These are phyloP conservation scores for Sciaenops ocellatus DNA, from an alignment of 2,797 vertebrate genomes.

Conservation along the genomic window DNA sequence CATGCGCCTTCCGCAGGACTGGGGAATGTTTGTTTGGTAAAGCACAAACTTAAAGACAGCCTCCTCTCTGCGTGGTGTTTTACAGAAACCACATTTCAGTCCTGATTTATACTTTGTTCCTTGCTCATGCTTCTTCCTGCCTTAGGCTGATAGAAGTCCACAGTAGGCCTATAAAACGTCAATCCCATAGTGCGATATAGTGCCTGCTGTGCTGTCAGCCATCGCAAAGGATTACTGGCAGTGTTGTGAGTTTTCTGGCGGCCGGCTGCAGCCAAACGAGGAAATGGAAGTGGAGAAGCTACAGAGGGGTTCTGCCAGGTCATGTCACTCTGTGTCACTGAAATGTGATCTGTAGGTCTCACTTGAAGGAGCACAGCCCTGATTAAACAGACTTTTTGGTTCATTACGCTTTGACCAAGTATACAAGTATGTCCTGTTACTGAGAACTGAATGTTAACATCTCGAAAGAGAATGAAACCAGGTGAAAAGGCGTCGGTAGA, in stretches of 20 bases:
- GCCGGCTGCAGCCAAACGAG: slow-evolving; percentile 51
- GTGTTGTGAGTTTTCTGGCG: slow-evolving; percentile 54
- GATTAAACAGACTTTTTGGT: slow-evolving; percentile 20
- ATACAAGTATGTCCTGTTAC: background rate
- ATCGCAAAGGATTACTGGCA: slow-evolving; percentile 69
- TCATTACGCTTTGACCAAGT: background rate
- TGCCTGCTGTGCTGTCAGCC: slow-evolving; percentile 71
- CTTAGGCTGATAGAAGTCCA: slow-evolving; percentile 52
- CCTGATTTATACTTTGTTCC: slow-evolving; percentile 60
- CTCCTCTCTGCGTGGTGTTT: slow-evolving; percentile 36
- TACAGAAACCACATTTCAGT: slow-evolving; percentile 64
- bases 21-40: slow-evolving; percentile 44
- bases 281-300: slow-evolving; percentile 54
- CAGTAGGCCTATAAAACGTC: slow-evolving; percentile 67
- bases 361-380: slow-evolving; percentile 15
- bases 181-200: slow-evolving; percentile 64
- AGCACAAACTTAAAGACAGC: slow-evolving; percentile 30
- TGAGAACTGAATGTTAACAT: background rate
- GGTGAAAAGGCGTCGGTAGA: background rate
- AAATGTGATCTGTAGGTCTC: slow-evolving; percentile 54
- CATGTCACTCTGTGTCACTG: slow-evolving; percentile 47
- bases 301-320: slow-evolving; percentile 49
- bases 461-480: slow-evolving; percentile 9
- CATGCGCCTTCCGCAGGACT: slow-evolving; percentile 20
- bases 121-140: slow-evolving; percentile 38